Base-by-base conservation (phyloP, 2,888 invertebrate species). In the Gymnosoma rotundatum region DNA sequence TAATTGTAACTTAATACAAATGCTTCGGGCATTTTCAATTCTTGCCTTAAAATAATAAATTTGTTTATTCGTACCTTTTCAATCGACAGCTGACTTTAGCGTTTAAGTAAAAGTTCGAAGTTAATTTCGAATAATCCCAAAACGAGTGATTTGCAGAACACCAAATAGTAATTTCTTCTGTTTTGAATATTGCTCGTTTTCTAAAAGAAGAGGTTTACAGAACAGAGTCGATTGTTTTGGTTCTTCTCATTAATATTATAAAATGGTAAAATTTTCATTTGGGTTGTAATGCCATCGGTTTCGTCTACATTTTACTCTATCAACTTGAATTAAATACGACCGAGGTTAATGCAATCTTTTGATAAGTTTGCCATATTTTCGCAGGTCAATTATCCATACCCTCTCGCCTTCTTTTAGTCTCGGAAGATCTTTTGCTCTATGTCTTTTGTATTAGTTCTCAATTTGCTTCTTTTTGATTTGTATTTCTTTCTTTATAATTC, bases 401-500 rank as follows among this genome's bases (percentile, higher is more conserved):
- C 36, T 36, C 36, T 36, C 36, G 12, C 63, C 78, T 50, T 56
- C 38, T 63, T 78, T 63, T 45, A 70, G 36, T 54, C 70, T 69
- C 9, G 69, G 14, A 18, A 72, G 56, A 63, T 78, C 16, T 18
- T 50, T 72, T 12, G 64, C 36, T 36, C 21, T 48, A 61, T 72
- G 78, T 38, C 56, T 63, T 38, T 14, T 78, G 48, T 78, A 72
- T 56, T 72, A 78, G 21, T 64, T 72, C 6, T 63, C 3, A 18
- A 60, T 32, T 42, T 69, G 60, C 52, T 61, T 48, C 38, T 52
- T 18, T n/a, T 67, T 76, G 32, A 50, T 25, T 36, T 10, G 2
- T 14, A 16, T 7, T 36, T 66, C 56, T 36, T 12, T 64, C n/a
- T 32, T 42, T 5, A 56, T 36, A 9, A 64, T 45, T 7, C n/a